Conservation (phyloP, 2,113 vertebrate genomes). For the Anoplopoma fimbria region DNA sequence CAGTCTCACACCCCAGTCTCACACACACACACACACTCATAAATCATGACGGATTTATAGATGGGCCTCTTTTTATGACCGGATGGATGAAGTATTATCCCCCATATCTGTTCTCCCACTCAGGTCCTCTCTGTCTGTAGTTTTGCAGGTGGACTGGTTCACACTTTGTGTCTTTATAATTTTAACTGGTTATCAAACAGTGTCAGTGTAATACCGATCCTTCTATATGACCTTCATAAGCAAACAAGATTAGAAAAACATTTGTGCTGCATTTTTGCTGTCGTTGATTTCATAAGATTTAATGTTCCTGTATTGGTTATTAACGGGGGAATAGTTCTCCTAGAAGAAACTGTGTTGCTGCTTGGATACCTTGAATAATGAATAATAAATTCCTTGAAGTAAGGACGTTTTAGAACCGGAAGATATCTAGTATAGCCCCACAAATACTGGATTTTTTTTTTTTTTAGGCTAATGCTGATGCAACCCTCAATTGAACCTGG, state of each 20-base stretch:
- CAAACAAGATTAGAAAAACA: too few species aligned
- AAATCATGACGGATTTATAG: constrained; percentile 58
- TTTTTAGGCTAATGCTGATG: not conserved
- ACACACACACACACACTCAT: not conserved
- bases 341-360: not conserved
- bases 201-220: too few species aligned
- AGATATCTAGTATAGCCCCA: not conserved
- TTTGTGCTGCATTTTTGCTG: too few species aligned
- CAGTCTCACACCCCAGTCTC: constrained; percentile 12
- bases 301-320: too few species aligned
- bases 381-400: not conserved
- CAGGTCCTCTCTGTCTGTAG: not conserved
- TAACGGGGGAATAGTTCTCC: too few species aligned
- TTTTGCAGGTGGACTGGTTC: not conserved
- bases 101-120: not conserved
- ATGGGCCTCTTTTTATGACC: constrained; percentile 20
- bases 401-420: not conserved
- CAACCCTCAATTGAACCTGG: too few species aligned
- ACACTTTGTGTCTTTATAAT: not conserved
- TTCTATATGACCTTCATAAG: not conserved
- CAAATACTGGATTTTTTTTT: not conserved
- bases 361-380: too few species aligned
- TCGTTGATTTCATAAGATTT: too few species aligned
- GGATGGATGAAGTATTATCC: constrained; percentile 31
- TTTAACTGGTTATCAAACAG: not conserved